A percentile compares a stretch with the other conserved stretches of the same genome.
Conservation (phyloP, 2,797 vertebrate genomes). For the Protonibea diacanthus region DNA sequence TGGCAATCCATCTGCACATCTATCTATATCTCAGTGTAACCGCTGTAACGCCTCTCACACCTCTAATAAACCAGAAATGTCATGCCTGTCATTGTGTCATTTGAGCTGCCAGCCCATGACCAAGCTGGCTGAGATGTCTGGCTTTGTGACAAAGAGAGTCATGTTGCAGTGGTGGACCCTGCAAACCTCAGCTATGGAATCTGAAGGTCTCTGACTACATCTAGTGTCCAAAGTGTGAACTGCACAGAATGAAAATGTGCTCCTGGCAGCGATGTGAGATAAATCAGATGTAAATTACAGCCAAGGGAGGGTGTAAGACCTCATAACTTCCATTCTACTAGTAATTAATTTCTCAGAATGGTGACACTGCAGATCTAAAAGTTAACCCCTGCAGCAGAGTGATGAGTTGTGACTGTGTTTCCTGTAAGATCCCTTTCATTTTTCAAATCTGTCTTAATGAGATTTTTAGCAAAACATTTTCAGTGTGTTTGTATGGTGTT, state of each 20-base stretch:
- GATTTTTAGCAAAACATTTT: not conserved
- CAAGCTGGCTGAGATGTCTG: not conserved
- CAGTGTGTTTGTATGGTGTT: not conserved
- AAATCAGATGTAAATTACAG: not conserved
- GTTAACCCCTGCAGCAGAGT: not conserved
- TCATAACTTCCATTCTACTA: not conserved
- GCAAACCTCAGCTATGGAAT: not conserved
- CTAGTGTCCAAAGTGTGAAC: constrained; percentile 9
- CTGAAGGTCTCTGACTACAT: not conserved
- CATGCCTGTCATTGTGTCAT: not conserved
- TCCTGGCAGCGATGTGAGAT: not conserved
- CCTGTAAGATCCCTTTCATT: not conserved
- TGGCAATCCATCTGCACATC: not conserved
- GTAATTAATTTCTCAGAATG: not conserved
- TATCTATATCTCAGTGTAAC: not conserved
- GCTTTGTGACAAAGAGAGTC: not conserved
- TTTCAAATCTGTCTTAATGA: not conserved
- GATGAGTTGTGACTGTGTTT: not conserved
- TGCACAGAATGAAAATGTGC: not conserved
- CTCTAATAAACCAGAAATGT: not conserved
- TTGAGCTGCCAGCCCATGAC: not conserved
- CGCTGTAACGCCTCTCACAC: not conserved
- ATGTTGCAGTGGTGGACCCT: not conserved
- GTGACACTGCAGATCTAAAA: not conserved
- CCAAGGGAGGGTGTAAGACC: no score